phyloP scores from a whole-genome alignment of 2,797 vertebrate genomes.

The Alcedo atthis region DNA sequence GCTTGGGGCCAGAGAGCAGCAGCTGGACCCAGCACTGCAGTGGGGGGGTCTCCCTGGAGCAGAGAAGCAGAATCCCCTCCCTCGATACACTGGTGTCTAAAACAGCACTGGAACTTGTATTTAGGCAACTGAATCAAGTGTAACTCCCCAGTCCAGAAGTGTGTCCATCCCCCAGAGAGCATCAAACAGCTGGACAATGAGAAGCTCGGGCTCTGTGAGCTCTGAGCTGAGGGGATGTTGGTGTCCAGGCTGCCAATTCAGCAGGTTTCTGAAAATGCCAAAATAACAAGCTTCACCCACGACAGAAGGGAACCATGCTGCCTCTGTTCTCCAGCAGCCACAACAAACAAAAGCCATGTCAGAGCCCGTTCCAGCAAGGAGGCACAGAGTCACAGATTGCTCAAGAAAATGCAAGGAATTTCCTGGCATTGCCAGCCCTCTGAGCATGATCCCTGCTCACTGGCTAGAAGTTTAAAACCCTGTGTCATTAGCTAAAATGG shows the following conservation, averaged over 20 bases:
- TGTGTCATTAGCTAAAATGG: not conserved
- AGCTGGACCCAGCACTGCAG: no score
- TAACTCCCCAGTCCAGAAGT: not conserved
- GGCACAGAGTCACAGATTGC: not conserved
- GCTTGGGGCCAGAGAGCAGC: not conserved
- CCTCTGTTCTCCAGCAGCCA: slow-evolving; percentile 34
- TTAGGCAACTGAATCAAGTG: not conserved
- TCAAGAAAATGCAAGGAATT: slow-evolving; percentile 55
- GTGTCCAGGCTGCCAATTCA: not conserved
- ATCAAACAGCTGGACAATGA: fast-evolving
- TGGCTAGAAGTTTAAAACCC: not conserved
- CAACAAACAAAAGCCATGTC: not conserved
- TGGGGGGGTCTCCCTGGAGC: no score
- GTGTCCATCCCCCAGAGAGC: not conserved
- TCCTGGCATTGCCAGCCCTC: slow-evolving; percentile 15
- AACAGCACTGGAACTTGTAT: not conserved
- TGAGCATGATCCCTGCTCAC: not conserved
- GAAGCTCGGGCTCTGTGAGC: not conserved
- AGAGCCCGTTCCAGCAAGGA: slow-evolving; percentile 1
- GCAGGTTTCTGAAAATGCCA: not conserved
- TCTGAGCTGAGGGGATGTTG: not conserved
- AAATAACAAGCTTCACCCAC: not conserved
- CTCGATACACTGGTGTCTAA: not conserved
- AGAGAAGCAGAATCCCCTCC: not conserved
- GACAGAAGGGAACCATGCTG: not conserved